A percentile compares a stretch with the other conserved stretches of the same genome.
Evolutionary conservation across 2,888 invertebrate genomes (phyloP).

Genomic region (Bibio marci): DNA sequence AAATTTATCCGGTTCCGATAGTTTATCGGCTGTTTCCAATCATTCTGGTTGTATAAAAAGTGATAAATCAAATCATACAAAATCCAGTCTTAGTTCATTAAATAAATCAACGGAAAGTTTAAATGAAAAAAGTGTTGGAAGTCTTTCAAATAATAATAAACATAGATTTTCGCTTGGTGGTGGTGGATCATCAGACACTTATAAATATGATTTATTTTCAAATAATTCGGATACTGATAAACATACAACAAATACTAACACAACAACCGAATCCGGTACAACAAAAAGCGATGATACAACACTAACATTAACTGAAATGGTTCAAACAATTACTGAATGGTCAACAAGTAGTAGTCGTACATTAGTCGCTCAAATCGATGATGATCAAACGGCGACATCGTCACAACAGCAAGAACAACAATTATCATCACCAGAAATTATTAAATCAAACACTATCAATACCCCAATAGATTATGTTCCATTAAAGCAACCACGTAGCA

Average conservation of each 20-base stretch:
- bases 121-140: slow-evolving; percentile 24
- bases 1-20: slow-evolving; percentile 52
- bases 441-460: slow-evolving; percentile 10
- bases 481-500: slow-evolving; percentile 20
- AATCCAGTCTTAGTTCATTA: slow-evolving; percentile 37
- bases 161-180: slow-evolving; percentile 26
- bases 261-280: slow-evolving; percentile 45
- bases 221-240: slow-evolving; percentile 38
- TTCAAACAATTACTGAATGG: slow-evolving; percentile 70
- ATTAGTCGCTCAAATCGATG: slow-evolving; percentile 40
- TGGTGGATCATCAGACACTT: slow-evolving; percentile 23
- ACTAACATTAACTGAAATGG: slow-evolving; percentile 47
- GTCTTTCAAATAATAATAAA: slow-evolving; percentile 19
- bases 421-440: slow-evolving; percentile 4
- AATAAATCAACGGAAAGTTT: slow-evolving; percentile 38
- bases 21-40: slow-evolving; percentile 36
- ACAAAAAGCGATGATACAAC: slow-evolving; percentile 69
- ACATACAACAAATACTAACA: slow-evolving; percentile 29
- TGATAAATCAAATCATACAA: slow-evolving; percentile 40
- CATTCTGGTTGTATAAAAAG: slow-evolving; percentile 39
- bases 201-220: slow-evolving; percentile 41
- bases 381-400: slow-evolving; percentile 28
- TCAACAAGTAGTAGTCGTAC: slow-evolving; percentile 66
- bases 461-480: slow-evolving; percentile 24
- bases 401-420: slow-evolving; percentile 30